phyloP scores from a whole-genome alignment of 1,140 invertebrate species.

The Ceratina australensis region DNA sequence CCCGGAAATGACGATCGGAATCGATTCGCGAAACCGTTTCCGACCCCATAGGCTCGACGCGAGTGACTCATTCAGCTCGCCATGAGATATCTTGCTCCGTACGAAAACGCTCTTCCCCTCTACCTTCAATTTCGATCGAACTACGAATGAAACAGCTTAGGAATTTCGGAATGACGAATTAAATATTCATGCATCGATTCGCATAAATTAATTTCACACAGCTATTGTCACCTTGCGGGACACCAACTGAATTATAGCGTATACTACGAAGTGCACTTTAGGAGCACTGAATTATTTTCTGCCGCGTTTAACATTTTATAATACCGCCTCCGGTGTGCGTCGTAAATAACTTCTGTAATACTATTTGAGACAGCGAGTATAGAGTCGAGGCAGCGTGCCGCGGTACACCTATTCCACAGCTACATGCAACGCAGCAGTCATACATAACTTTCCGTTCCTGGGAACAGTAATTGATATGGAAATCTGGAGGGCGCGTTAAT shows the following conservation, averaged over 20 bases:
- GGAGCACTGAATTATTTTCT: too few relatives aligned
- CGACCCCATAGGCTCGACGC: background rate
- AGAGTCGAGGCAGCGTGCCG: background rate
- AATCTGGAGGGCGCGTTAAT: background rate
- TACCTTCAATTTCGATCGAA: too few relatives aligned
- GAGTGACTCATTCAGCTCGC: conserved; percentile 13
- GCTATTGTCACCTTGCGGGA: too few relatives aligned
- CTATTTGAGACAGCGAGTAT: background rate
- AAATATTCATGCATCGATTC: too few relatives aligned
- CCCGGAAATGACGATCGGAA: conserved; percentile 31
- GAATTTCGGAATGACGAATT: too few relatives aligned
- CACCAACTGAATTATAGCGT: too few relatives aligned
- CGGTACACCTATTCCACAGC: background rate
- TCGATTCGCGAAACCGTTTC: conserved; percentile 3
- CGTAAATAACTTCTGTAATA: too few relatives aligned
- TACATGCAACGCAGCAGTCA: background rate
- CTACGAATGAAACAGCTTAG: too few relatives aligned
- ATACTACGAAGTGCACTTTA: too few relatives aligned
- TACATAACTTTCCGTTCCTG: background rate
- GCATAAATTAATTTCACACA: too few relatives aligned
- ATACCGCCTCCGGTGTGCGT: too few relatives aligned
- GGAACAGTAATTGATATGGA: background rate
- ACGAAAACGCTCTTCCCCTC: background rate
- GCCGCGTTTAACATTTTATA: too few relatives aligned
- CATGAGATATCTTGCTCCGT: background rate